Evolutionary conservation across 1,140 invertebrate species (phyloP), one percentile per base, ranked within the genome.

Genomic region (Drosophila ogumai): DNA sequence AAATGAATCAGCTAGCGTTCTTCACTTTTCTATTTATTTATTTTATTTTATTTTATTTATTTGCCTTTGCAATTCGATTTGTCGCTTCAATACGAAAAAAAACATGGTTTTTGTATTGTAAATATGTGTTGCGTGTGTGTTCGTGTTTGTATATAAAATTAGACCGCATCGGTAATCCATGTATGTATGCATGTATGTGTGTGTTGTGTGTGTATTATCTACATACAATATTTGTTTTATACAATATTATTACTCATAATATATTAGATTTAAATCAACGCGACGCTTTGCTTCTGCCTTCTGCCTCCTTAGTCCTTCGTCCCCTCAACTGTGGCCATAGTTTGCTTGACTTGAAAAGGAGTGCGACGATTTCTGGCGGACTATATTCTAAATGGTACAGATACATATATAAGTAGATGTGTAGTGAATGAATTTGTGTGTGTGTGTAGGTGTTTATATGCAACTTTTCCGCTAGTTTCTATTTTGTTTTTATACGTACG

Each of bases 381-480:
- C 81, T 84, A 76, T 63, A 73, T 71, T 65, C 65, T 80, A 80
- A 65, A 75, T 79, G 81, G 73, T 75, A 55, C 67, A 55, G 57
- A 75, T 46, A 65, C 77, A 61, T 57, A 64, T 77, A 57, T 49
- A 59, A 50, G 19, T 59, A n/a, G 32, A 32, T 54, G 40, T 61
- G 34, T 56, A 44, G 22, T 32, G 34, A 57, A 54, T 74, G 28
- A 54, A 40, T 65, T 57, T 75, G 55, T 54, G 56, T 75, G 40
- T 61, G 46, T 61, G 25, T 61, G 31, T 66, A 25, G 43, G 41
- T 54, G n/a, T 67, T 49, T 49, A 75, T 54, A 74, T 75, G 46
- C 28, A 54, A 75, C 41, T 68, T 59, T 41, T 72, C 66, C 43
- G 32, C 52, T 72, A 72, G 66, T 72, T 71, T 50, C 68, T 50